Base-by-base conservation (phyloP, 2,113 vertebrate genomes). In the Strix uralensis region DNA sequence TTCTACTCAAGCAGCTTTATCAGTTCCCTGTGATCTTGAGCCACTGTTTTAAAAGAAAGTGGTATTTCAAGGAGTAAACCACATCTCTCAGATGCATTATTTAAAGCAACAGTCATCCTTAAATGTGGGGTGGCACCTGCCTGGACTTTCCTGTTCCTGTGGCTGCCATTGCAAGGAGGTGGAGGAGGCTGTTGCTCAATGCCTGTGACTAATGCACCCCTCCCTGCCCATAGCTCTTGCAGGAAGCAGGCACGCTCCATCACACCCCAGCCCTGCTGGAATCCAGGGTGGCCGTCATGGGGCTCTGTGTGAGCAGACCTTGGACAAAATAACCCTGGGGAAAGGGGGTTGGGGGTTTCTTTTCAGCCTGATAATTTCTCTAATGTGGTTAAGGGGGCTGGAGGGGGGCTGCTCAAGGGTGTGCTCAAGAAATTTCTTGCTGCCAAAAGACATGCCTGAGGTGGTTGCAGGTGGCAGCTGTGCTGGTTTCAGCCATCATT, bases 271-370 rank as follows among this genome's bases (percentile, higher is more conserved):
- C 34, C 57, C 57, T 78, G 40, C 20, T 51, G 30, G 40, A 34
- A 10, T 17, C 47, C 0, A 0, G 36, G 12, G 12, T 11, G 18
- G 23, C 62, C 17, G 5, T 20, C 54, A 36, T 0, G 0, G 40
- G 4, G 5, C 42, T 86, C 27, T 22, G 38, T 3, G 4, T 23
- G 18, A 71, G 30, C 61, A 82, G 15, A 58, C 18, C 26, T 34
- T 29, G 46, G 55, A 15, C 29, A 78, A 82, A 79, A 74, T 5
- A 54, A 6, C 13, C 5, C 34, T 12, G 23, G 38, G 38, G 6
- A 58, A 84, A 49, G 5, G 20, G 11, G 32, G 1, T 0, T 1
- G 1, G 16, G 27, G 21, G 18, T 2, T 4, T 82, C 13, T 63
- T 62, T 46, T 70, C 47, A 67, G 22, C 29, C 42, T 46, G 38